Conservation (phyloP, 2,888 invertebrate species). For the Dione juno region DNA sequence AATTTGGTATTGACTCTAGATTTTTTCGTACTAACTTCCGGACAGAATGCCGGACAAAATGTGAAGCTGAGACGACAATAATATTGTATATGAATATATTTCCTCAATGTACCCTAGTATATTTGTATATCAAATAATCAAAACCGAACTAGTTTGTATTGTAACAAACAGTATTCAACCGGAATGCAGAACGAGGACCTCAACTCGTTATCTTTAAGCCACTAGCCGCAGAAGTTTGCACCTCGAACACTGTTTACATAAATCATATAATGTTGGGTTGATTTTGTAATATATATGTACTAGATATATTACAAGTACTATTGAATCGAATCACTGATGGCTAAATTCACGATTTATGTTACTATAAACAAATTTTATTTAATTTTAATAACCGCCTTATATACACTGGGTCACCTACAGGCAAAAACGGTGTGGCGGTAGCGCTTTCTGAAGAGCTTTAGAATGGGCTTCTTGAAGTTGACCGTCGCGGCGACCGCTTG, state of each 20-base stretch:
- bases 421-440: too few species aligned
- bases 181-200: conserved; percentile 21
- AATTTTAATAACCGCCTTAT: too few species aligned
- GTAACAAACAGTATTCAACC: conserved; percentile 19
- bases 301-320: neutral
- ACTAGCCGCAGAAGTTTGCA: conserved; percentile 16
- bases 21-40: too few species aligned
- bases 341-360: too few species aligned
- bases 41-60: too few species aligned
- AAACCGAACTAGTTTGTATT: conserved; percentile 14
- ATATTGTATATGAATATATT: neutral
- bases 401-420: too few species aligned
- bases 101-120: neutral
- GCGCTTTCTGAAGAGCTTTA: too few species aligned
- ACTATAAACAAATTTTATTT: too few species aligned
- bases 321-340: neutral
- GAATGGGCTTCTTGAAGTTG: too few species aligned
- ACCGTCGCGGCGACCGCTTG: too few species aligned
- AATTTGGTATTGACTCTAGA: too few species aligned
- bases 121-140: conserved; percentile 20
- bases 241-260: conserved; percentile 3
- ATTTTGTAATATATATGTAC: conserved; percentile 7
- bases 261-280: conserved; percentile 9
- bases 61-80: too few species aligned
- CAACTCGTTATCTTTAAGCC: conserved; percentile 22